Evolutionary conservation across 2,888 invertebrate species (phyloP), one percentile per base, ranked within the genome.

Genomic region (Antheraea assamensis): DNA sequence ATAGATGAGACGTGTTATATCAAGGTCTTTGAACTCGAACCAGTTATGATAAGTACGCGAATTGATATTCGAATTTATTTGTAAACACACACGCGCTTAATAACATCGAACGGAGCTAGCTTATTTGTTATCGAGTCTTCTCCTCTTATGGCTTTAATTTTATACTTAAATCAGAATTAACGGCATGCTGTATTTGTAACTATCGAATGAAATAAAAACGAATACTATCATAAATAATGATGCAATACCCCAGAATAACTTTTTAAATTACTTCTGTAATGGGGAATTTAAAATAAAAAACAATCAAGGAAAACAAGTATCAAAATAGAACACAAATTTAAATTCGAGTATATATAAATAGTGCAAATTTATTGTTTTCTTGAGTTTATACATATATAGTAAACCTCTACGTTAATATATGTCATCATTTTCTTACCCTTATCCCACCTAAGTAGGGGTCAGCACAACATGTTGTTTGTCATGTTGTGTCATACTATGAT

Each of bases 11-110:
- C 49, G 52, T 68, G 52, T 68, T 42, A n/a, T 61, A 78, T 73
- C 82, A 79, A 82, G 86, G 87, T 84, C 83, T 74, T 79, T 85
- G 87, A 88, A 84, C 88, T 78, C 80, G 74, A 74, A 81, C 82
- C 82, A 82, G 85, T 85, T 84, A 82, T 85, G 83, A 82, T 84
- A 82, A 82, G 78, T 82, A 82, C 77, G 79, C 74, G 81, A 84
- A 84, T 83, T 81, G 79, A 77, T n/a, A n/a, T 35, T 35, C 35
- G 35, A 77, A 78, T 81, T 75, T 84, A 84, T 88, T 85, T 83
- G 88, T 88, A 86, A 88, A 86, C 87, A 87, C 55, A 73, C 49
- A 86, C 87, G 86, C 55, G 74, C 49, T 71, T 73, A 66, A 31
- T 71, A 68, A 66, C 35, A 19, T 13, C 42, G 27, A 70, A 17